Evolutionary conservation across 2,888 invertebrate species (phyloP).

Genomic region (Phaedon cochleariae): DNA sequence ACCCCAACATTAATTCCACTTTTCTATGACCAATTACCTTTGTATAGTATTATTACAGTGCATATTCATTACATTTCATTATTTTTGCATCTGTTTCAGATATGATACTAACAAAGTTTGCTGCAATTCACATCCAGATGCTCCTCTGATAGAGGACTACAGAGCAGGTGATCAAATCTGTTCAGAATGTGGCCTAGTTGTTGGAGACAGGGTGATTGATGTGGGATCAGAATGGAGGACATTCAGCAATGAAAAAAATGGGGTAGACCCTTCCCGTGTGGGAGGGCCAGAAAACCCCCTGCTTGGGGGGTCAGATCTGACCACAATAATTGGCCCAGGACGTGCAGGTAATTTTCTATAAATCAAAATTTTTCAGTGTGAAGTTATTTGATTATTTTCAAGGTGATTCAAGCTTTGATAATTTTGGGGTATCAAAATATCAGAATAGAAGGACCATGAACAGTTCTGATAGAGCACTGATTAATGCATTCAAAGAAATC

Average conservation of each 20-base stretch:
- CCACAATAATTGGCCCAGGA: slow-evolving; percentile 90
- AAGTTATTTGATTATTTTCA: slow-evolving; percentile 19
- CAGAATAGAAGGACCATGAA: slow-evolving; percentile 84
- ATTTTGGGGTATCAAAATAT: slow-evolving; percentile 82
- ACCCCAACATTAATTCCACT: no score
- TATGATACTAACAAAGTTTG: slow-evolving; percentile 80
- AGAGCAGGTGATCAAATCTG: slow-evolving; percentile 99
- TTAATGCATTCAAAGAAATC: slow-evolving; percentile 97
- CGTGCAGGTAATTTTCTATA: slow-evolving; percentile 54
- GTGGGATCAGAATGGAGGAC: slow-evolving; percentile 99
- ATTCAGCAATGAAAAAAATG: slow-evolving; percentile 97
- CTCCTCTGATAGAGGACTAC: slow-evolving; percentile 96
- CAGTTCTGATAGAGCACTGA: slow-evolving; percentile 93
- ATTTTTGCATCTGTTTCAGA: slow-evolving; percentile 59
- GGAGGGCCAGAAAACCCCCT: slow-evolving; percentile 99
- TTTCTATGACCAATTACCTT: no score
- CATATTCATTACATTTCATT: no score
- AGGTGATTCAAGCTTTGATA: slow-evolving; percentile 86
- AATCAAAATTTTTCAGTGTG: background rate
- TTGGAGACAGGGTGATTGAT: slow-evolving; percentile 98
- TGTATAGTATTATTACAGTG: no score
- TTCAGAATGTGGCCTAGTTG: slow-evolving; percentile 98
- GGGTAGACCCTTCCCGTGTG: slow-evolving; percentile 98
- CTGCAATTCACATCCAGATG: slow-evolving; percentile 95
- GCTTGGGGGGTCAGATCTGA: slow-evolving; percentile 93